These are phyloP conservation scores for Drosophila fuyamai DNA, from an alignment of 1,140 invertebrate species.

Conservation along the genomic window DNA sequence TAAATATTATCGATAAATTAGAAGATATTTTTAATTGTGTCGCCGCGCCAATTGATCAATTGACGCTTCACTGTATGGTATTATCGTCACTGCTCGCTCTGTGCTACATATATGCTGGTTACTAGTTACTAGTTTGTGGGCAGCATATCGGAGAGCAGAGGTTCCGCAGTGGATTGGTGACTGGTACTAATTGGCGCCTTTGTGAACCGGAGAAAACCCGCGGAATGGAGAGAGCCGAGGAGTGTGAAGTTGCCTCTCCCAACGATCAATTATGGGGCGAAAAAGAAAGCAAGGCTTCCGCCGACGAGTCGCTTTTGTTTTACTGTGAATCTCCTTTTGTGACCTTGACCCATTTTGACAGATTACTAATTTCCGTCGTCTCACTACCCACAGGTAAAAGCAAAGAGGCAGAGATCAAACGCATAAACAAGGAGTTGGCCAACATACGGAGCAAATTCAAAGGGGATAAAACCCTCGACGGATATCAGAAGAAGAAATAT, in stretches of 20 bases:
- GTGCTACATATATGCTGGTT: conserved; percentile 17
- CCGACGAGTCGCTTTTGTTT: conserved; percentile 19
- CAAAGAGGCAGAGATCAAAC: conserved; percentile 99
- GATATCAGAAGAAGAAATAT: conserved; percentile 99
- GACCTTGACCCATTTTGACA: conserved; percentile 36
- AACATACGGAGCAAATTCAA: conserved; percentile 99
- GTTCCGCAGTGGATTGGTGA: conserved; percentile 52
- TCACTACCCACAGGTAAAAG: conserved; percentile 92
- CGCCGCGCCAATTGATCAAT: conserved; percentile 24
- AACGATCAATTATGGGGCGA: conserved; percentile 15
- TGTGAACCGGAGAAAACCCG: conserved; percentile 23
- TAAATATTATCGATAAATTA: no score
- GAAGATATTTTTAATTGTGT: no score
- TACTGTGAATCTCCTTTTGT: conserved; percentile 39
- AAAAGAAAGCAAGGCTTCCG: conserved; percentile 30
- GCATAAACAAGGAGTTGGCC: conserved; percentile 99
- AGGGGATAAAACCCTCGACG: conserved; percentile 99
- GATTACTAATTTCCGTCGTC: conserved; percentile 1
- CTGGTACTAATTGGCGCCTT: conserved; percentile 77
- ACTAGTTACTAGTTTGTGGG: conserved; percentile 60
- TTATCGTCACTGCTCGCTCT: conserved; percentile 59
- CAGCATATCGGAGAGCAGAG: conserved; percentile 59
- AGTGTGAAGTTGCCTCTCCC: conserved; percentile 44
- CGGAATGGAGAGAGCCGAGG: conserved; percentile 14
- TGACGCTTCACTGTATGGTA: conserved; percentile 40